phyloP scores from a whole-genome alignment of 2,888 invertebrate genomes.

The Limenitis camilla region DNA sequence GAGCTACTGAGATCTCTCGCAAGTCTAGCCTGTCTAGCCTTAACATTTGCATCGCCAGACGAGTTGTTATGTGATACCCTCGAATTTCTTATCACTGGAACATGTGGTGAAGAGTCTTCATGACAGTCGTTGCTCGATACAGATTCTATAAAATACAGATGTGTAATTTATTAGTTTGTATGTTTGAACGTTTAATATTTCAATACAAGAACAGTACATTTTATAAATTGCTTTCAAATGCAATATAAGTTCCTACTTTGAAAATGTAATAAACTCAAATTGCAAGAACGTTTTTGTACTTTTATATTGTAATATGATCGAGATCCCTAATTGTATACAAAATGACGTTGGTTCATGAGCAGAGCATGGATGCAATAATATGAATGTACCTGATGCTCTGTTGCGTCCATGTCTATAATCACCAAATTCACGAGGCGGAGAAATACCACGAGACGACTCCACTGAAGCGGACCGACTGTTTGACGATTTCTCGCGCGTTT shows the following conservation, averaged over 20 bases:
- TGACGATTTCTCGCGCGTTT: constrained; percentile 81
- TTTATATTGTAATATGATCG: too few species aligned
- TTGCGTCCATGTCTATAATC: constrained; percentile 50
- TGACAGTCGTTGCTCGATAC: constrained; percentile 61
- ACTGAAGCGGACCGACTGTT: constrained; percentile 70
- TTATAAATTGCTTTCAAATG: too few species aligned
- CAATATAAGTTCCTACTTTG: too few species aligned
- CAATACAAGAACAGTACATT: too few species aligned
- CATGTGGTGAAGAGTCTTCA: constrained; percentile 56
- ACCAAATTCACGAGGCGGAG: constrained; percentile 57
- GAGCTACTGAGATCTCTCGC: constrained; percentile 62
- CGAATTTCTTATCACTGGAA: constrained; percentile 59
- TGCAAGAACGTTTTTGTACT: too few species aligned
- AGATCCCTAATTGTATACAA: too few species aligned
- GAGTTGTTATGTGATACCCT: constrained; percentile 48
- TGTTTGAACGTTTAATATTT: too few species aligned
- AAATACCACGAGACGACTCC: constrained; percentile 63
- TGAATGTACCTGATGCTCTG: constrained; percentile 55
- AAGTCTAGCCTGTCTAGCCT: constrained; percentile 63
- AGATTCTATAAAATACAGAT: constrained; percentile 45
- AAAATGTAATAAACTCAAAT: too few species aligned
- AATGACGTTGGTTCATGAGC: too few species aligned
- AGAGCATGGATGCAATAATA: too few species aligned
- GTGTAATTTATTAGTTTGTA: too few species aligned
- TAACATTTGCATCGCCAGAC: constrained; percentile 59